These are phyloP conservation scores for Holothuria leucospilota DNA, from an alignment of 53 echinoderm and acorn worm species.

Conservation along the genomic window DNA sequence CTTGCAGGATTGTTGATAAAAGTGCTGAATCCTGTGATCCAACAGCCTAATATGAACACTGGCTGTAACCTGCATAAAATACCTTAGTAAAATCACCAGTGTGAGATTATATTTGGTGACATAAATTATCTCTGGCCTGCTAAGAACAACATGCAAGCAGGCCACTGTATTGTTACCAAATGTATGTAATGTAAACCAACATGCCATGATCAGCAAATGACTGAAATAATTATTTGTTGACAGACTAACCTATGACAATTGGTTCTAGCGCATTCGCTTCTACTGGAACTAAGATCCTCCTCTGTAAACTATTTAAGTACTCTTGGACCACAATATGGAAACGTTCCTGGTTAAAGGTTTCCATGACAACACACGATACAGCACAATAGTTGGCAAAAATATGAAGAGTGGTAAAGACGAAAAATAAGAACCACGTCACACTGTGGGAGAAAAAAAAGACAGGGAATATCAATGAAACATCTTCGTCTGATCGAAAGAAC, in stretches of 20 bases:
- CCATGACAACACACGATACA: slow-evolving; percentile 98
- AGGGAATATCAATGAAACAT: too few species aligned
- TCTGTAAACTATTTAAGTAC: slow-evolving; percentile 67
- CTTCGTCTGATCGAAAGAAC: too few species aligned
- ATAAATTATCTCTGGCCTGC: too few species aligned
- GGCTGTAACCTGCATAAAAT: too few species aligned
- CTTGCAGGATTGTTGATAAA: too few species aligned
- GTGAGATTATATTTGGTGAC: too few species aligned
- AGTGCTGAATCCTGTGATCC: too few species aligned
- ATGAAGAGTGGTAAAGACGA: slow-evolving; percentile 81
- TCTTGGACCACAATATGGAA: slow-evolving; percentile 80
- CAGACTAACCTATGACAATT: slow-evolving; percentile 78
- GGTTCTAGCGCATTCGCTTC: slow-evolving; percentile 80
- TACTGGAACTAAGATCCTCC: slow-evolving; percentile 62
- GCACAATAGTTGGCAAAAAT: slow-evolving; percentile 95
- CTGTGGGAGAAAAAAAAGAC: slow-evolving; percentile 45
- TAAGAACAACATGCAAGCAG: too few species aligned
- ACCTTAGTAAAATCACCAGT: too few species aligned
- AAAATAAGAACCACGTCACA: slow-evolving; percentile 87
- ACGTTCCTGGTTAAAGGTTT: slow-evolving; percentile 86
- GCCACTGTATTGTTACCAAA: not conserved
- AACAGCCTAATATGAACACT: too few species aligned
- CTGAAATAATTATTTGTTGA: not conserved
- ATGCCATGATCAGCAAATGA: too few species aligned
- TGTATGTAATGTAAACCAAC: not conserved